Evolutionary conservation across 2,113 vertebrate species (phyloP).

Genomic region (Barbus barbus): DNA sequence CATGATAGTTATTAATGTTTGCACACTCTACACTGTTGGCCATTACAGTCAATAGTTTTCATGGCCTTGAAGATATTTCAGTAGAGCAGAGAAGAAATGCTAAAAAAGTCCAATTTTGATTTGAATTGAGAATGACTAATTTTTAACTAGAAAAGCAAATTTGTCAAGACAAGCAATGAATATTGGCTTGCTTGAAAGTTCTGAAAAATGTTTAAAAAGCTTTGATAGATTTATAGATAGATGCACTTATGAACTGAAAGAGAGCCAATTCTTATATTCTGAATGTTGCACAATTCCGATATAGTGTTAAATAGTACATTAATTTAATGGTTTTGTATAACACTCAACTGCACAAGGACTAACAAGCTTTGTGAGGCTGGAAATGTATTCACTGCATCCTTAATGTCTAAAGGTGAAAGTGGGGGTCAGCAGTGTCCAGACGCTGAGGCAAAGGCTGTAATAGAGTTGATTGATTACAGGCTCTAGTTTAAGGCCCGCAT

Average conservation of each 20-base stretch:
- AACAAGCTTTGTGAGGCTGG: not conserved
- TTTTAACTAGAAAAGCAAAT: no score
- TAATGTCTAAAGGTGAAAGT: constrained; percentile 46
- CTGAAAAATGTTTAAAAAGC: no score
- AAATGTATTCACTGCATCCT: constrained; percentile 8
- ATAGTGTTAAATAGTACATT: not conserved
- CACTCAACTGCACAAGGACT: not conserved
- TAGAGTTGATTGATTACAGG: constrained; percentile 80
- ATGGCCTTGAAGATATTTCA: not conserved
- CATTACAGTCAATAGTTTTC: not conserved
- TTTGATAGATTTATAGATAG: no score
- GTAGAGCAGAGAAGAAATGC: not conserved
- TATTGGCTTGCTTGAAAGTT: no score
- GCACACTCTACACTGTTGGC: constrained; percentile 1
- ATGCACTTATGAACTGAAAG: no score
- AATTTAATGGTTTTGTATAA: not conserved
- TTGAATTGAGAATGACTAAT: not conserved
- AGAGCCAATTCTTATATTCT: no score
- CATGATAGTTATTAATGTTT: constrained; percentile 77
- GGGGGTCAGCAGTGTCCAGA: constrained; percentile 37
- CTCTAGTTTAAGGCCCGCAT: constrained; percentile 78
- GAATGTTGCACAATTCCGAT: not conserved
- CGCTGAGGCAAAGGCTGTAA: constrained; percentile 66
- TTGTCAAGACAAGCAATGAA: no score
- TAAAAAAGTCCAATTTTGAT: not conserved